Conservation (phyloP, 2,113 vertebrate species). For the Pelusios castaneus region DNA sequence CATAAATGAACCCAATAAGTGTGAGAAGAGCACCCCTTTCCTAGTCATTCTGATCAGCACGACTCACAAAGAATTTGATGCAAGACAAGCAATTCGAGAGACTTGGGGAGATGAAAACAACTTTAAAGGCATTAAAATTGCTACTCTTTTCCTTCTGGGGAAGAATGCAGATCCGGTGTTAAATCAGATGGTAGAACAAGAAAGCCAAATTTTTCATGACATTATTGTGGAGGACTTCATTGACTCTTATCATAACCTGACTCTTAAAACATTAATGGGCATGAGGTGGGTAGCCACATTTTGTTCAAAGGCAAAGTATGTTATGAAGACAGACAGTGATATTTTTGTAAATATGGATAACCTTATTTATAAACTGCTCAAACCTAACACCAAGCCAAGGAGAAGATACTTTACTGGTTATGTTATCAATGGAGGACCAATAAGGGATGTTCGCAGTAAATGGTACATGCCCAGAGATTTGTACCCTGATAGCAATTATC, state of each 20-base stretch:
- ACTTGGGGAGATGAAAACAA: constrained; percentile 98
- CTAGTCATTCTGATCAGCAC: constrained; percentile 98
- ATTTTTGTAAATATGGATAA: constrained; percentile 99
- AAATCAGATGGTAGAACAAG: constrained; percentile 98
- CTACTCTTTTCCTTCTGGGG: constrained; percentile 95
- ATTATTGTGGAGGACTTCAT: constrained; percentile 98
- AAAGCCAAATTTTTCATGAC: constrained; percentile 98
- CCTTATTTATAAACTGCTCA: constrained; percentile 95
- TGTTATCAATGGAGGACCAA: constrained; percentile 96
- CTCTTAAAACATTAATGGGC: constrained; percentile 97
- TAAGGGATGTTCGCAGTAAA: constrained; percentile 97
- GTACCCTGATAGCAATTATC: constrained; percentile 97
- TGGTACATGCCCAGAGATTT: constrained; percentile 99
- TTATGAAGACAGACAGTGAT: constrained; percentile 99
- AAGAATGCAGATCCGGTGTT: constrained; percentile 89
- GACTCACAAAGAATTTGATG: constrained; percentile 97
- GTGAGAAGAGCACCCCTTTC: constrained; percentile 88
- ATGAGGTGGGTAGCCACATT: constrained; percentile 97
- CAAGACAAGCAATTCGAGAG: constrained; percentile 96
- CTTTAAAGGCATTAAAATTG: constrained; percentile 89
- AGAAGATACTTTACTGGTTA: constrained; percentile 97
- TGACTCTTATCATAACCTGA: constrained; percentile 98
- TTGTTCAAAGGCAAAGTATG: constrained; percentile 96
- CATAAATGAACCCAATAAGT: constrained; percentile 96
- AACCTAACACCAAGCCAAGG: constrained; percentile 94